phyloP scores from a whole-genome alignment of 2,113 vertebrate species.

The Sylvietta virens region DNA sequence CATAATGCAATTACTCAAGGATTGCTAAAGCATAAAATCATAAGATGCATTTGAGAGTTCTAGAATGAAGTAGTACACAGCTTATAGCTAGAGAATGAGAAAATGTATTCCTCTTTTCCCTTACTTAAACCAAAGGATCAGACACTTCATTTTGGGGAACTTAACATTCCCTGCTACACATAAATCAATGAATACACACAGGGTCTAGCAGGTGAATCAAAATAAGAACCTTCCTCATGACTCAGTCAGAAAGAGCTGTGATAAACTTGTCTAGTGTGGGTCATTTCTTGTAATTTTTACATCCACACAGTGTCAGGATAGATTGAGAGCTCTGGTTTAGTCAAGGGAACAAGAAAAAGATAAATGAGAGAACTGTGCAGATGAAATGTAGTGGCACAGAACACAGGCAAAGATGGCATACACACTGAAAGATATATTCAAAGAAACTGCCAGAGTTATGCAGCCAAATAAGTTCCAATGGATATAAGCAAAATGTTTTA shows the following conservation, averaged over 20 bases:
- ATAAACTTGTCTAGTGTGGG: slow-evolving; percentile 33
- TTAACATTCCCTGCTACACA: background rate
- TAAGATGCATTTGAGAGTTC: background rate
- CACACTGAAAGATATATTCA: background rate
- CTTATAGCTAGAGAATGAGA: background rate
- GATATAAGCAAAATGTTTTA: slow-evolving; percentile 34
- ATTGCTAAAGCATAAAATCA: background rate
- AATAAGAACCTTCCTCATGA: slow-evolving; percentile 12
- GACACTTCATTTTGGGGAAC: background rate
- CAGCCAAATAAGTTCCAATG: slow-evolving; percentile 13
- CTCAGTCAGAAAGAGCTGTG: slow-evolving; percentile 4
- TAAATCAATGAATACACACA: slow-evolving; percentile 16
- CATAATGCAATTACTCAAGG: background rate
- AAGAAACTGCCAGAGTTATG: background rate
- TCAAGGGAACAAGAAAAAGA: slow-evolving; percentile 4
- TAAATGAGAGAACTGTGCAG: background rate
- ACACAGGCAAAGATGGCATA: background rate
- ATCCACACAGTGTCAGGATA: background rate
- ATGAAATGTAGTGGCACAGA: background rate
- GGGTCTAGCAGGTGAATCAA: slow-evolving; percentile 17
- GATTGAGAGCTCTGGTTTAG: slow-evolving; percentile 15
- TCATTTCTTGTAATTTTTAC: slow-evolving; percentile 41
- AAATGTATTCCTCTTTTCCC: background rate
- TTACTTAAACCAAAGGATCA: background rate
- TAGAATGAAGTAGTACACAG: background rate